phyloP scores from a whole-genome alignment of 1,140 invertebrate genomes.

The Oreohelix idahoensis region DNA sequence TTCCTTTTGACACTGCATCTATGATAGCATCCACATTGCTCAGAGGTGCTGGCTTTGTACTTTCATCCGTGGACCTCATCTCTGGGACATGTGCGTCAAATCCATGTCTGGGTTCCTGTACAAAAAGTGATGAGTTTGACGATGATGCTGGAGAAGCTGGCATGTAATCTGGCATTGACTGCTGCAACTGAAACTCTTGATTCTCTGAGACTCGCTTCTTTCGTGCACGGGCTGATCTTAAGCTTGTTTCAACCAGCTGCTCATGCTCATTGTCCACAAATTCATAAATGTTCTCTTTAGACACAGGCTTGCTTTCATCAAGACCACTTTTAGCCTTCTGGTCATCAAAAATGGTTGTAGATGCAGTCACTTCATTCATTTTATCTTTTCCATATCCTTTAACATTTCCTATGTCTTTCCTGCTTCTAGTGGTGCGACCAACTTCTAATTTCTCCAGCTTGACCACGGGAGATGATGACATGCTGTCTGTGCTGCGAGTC shows the following conservation, averaged over 20 bases:
- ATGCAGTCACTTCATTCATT: slow-evolving; percentile 3
- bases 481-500: slow-evolving; percentile 49
- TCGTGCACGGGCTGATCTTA: slow-evolving; percentile 11
- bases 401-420: slow-evolving; percentile 12
- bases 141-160: slow-evolving; percentile 19
- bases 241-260: slow-evolving; percentile 31
- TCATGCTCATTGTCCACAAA: slow-evolving; percentile 51
- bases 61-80: slow-evolving; percentile 27
- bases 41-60: slow-evolving; percentile 37
- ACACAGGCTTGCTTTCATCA: slow-evolving; percentile 31
- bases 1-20: slow-evolving; percentile 68
- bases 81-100: slow-evolving; percentile 27
- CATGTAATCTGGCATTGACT: background rate
- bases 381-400: slow-evolving; percentile 23
- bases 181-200: background rate
- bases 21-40: slow-evolving; percentile 68
- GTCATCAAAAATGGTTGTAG: slow-evolving; percentile 43
- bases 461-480: slow-evolving; percentile 57
- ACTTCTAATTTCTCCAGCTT: slow-evolving; percentile 60
- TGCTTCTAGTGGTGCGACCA: slow-evolving; percentile 36
- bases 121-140: slow-evolving; percentile 8
- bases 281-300: slow-evolving; percentile 50
- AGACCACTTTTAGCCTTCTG: slow-evolving; percentile 38
- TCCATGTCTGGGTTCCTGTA: slow-evolving; percentile 25
- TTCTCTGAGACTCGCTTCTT: slow-evolving; percentile 13